Evolutionary conservation across 2,797 vertebrate genomes (phyloP), one percentile per base, ranked within the genome.

Genomic region (Thaleichthys pacificus): DNA sequence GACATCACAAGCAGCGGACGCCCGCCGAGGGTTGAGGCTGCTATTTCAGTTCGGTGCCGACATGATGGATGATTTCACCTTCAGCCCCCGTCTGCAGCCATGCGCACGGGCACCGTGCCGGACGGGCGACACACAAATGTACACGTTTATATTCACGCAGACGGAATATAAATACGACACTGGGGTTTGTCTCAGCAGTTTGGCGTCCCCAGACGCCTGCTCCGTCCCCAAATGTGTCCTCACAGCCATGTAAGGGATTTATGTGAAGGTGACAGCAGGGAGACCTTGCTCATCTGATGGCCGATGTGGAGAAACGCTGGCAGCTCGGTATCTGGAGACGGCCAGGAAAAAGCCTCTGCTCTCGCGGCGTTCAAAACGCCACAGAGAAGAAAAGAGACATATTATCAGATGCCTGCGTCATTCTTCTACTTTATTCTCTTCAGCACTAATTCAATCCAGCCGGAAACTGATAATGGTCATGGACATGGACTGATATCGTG

Each of bases 1-100:
- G 85, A 85, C 82, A 84, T 85, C 80, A 81, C 77, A 81, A 80
- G 71, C 78, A 73, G 80, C 78, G 81, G 38, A 42, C 38, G 84
- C 88, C 89, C 88, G 69, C 79, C 69, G 89, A 89, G 89, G 86
- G 84, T 86, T 62, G 76, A 60, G 80, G 74, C 85, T 85, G 82
- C 90, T 87, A 87, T 92, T 91, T 91, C 85, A 86, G 87, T 86
- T 88, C 83, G 77, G 65, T 62, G 63, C 67, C 83, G 85, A 80
- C 82, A 89, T 92, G 91, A 94, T 93, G 87, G 90, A 94, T 93
- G 91, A 90, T 92, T 92, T 90, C 66, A 71, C 73, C 38, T 82
- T 82, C 24, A 73, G 78, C 24, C 83, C 38, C 79, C 87, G 88
- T 88, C 84, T 83, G 89, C 88, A 91, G 85, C 82, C 90, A 89